Percentiles rank a stretch among this genome's conserved stretches.
These are phyloP conservation scores for Benthosema pterotum DNA, from an alignment of 2,797 vertebrate species.

Conservation along the genomic window DNA sequence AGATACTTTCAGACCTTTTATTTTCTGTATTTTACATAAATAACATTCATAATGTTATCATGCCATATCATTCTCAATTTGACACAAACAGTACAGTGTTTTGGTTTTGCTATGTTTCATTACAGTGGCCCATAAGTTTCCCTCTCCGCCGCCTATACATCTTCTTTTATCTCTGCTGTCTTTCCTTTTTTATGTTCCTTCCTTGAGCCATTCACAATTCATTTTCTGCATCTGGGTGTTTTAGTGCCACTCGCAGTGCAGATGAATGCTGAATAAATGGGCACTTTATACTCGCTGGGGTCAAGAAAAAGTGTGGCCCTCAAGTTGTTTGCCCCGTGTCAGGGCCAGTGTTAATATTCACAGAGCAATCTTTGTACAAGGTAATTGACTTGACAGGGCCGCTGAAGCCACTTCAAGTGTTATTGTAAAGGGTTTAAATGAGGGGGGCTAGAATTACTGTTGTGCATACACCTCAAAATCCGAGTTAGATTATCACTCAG, in stretches of 20 bases:
- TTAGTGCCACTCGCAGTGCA: constrained; percentile 13
- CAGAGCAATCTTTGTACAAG: not conserved
- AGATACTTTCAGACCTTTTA: not conserved
- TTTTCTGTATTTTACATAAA: constrained; percentile 14
- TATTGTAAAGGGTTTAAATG: not conserved
- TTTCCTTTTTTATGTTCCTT: not conserved
- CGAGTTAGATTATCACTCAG: not conserved
- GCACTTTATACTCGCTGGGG: constrained; percentile 7
- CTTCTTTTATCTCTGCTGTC: not conserved
- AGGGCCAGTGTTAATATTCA: not conserved
- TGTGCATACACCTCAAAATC: not conserved
- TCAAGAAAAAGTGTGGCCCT: not conserved
- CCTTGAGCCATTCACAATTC: constrained; percentile 3
- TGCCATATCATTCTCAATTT: constrained; percentile 22
- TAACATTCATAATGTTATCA: constrained; percentile 10
- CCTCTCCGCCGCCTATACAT: not conserved
- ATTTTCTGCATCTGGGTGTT: constrained; percentile 2
- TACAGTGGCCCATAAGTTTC: not conserved
- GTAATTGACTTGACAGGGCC: not conserved
- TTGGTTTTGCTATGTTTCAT: constrained; percentile 36
- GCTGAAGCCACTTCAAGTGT: not conserved
- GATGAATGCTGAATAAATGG: constrained; percentile 4
- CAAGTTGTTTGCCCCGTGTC: too few species aligned
- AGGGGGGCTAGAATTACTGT: not conserved
- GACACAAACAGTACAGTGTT: constrained; percentile 8